A percentile compares a stretch with the other conserved stretches of the same genome.
phyloP scores from a whole-genome alignment of 2,888 invertebrate genomes.

The Macrosiphum euphorbiae region DNA sequence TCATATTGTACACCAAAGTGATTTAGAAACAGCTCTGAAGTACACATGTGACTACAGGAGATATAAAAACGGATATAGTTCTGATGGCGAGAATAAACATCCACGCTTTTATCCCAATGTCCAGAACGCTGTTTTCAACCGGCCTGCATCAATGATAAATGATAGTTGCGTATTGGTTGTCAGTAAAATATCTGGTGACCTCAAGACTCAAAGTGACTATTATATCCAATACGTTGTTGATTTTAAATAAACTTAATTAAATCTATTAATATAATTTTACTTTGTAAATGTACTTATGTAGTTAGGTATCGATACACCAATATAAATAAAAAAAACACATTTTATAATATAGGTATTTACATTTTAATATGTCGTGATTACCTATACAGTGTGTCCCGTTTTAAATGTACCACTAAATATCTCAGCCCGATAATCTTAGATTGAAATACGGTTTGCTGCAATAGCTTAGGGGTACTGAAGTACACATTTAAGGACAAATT shows the following conservation, averaged over 20 bases:
- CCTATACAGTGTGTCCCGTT: too few relatives aligned
- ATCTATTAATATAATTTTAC: background rate
- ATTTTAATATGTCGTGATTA: background rate
- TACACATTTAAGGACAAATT: too few relatives aligned
- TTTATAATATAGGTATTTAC: background rate
- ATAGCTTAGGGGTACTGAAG: too few relatives aligned
- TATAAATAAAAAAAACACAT: background rate
- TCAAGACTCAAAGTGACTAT: constrained; percentile 26
- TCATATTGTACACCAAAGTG: background rate
- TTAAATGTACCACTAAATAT: too few relatives aligned
- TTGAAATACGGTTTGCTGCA: too few relatives aligned
- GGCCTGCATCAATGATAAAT: background rate
- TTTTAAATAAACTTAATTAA: background rate
- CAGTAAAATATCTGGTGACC: background rate
- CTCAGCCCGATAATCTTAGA: too few relatives aligned
- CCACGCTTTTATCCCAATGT: background rate
- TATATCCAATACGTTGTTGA: constrained; percentile 19
- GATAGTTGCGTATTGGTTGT: background rate
- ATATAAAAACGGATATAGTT: background rate
- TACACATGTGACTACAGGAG: constrained; percentile 36
- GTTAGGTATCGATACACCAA: background rate
- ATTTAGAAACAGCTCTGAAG: constrained; percentile 17
- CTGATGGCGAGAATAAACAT: background rate
- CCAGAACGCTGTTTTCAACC: background rate
- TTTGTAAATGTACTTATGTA: background rate